Evolutionary conservation across 2,113 vertebrate species (phyloP).

Genomic region (Dissostichus mawsoni): DNA sequence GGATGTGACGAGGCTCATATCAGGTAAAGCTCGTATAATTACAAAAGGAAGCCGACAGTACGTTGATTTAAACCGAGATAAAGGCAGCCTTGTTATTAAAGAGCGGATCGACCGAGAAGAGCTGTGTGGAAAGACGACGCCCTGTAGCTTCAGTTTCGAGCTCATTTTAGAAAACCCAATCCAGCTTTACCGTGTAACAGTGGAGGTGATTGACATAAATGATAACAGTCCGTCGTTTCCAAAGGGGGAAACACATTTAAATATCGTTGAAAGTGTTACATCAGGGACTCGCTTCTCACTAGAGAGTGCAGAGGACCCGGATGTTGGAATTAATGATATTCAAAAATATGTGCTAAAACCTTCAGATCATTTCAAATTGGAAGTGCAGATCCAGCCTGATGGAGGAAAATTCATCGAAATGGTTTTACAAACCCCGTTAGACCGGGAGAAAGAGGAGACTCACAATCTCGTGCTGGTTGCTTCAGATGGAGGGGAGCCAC

Average conservation of each 20-base stretch:
- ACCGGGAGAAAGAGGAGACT: constrained; percentile 73
- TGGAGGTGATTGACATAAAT: constrained; percentile 81
- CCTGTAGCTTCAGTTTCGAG: constrained; percentile 86
- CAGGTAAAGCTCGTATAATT: constrained; percentile 81
- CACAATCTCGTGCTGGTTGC: constrained; percentile 73
- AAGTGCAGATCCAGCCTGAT: constrained; percentile 54
- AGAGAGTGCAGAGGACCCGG: constrained; percentile 68
- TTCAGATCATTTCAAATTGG: constrained; percentile 72
- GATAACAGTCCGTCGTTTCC: constrained; percentile 79
- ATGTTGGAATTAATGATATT: constrained; percentile 78
- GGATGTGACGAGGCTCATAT: constrained; percentile 76
- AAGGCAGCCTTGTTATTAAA: constrained; percentile 79
- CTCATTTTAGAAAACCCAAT: constrained; percentile 83
- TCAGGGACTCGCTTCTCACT: constrained; percentile 63
- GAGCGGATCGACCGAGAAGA: constrained; percentile 87
- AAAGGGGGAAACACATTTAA: not conserved
- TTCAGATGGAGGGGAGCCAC: constrained; percentile 80
- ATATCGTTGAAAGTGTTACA: constrained; percentile 47
- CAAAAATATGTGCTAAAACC: constrained; percentile 73
- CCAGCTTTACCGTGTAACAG: constrained; percentile 76
- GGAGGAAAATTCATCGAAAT: constrained; percentile 72
- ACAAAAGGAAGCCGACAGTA: constrained; percentile 76
- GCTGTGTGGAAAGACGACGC: constrained; percentile 82
- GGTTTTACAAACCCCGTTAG: constrained; percentile 75
- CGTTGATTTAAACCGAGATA: constrained; percentile 81